A percentile compares a stretch with the other conserved stretches of the same genome.
Evolutionary conservation across 2,797 vertebrate genomes (phyloP).

Genomic region (Malacoctenus gilli): DNA sequence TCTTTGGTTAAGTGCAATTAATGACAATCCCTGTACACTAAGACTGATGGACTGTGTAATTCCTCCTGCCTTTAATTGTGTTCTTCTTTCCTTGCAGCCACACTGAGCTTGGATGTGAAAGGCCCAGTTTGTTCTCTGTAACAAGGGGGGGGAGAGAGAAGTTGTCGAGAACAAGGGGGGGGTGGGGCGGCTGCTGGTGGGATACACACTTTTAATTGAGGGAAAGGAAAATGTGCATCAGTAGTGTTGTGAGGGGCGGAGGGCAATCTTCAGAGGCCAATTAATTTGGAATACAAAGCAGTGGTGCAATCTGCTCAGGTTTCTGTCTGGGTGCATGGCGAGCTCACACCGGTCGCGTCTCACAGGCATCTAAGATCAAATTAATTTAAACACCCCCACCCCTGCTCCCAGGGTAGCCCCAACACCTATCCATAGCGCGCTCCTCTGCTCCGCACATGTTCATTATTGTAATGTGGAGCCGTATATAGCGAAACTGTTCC

Average conservation of each 20-base stretch:
- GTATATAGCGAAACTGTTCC: constrained; percentile 42
- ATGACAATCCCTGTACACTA: constrained; percentile 27
- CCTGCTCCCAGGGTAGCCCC: constrained; percentile 18
- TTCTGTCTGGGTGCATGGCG: constrained; percentile 64
- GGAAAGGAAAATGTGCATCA: constrained; percentile 72
- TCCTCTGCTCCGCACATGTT: constrained; percentile 21
- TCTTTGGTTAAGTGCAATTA: constrained; percentile 32
- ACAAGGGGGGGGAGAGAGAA: constrained; percentile 55
- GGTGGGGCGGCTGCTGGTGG: constrained; percentile 50
- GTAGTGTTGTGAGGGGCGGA: constrained; percentile 70
- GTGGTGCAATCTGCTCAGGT: constrained; percentile 78
- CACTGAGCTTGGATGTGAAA: constrained; percentile 36
- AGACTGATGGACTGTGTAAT: constrained; percentile 23
- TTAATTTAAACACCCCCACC: constrained; percentile 71
- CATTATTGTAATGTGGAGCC: constrained; percentile 51
- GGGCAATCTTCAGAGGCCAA: constrained; percentile 83
- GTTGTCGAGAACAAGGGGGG: constrained; percentile 44
- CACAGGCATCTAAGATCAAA: constrained; percentile 70
- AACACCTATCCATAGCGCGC: constrained; percentile 18
- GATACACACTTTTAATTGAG: constrained; percentile 76
- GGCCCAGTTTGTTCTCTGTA: constrained; percentile 65
- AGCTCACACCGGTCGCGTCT: constrained; percentile 65
- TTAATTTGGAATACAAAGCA: constrained; percentile 85
- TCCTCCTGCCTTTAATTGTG: constrained; percentile 32
- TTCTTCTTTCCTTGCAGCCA: constrained; percentile 17